These are phyloP conservation scores for Sphaerophoria rueppellii DNA, from an alignment of 2,888 invertebrate species.

Conservation along the genomic window DNA sequence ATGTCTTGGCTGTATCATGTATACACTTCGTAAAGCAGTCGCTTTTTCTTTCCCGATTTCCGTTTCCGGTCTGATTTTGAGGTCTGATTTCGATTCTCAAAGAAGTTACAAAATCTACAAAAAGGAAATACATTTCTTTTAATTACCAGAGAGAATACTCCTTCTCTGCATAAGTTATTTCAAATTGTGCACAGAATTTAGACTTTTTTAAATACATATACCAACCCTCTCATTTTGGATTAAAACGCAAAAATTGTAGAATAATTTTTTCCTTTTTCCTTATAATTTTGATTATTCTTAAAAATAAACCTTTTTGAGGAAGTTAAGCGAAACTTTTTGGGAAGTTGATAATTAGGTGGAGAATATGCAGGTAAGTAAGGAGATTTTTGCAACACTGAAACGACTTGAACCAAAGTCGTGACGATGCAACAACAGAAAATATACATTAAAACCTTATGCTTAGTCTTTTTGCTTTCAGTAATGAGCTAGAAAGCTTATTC, in stretches of 20 bases:
- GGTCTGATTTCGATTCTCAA: neutral
- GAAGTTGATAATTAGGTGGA: constrained; percentile 68
- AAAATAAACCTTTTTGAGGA: constrained; percentile 22
- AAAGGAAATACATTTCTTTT: constrained; percentile 66
- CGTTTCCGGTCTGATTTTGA: neutral
- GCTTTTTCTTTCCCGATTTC: constrained; percentile 3
- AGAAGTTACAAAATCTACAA: constrained; percentile 58
- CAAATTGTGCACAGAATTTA: constrained; percentile 40
- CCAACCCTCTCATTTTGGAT: constrained; percentile 24
- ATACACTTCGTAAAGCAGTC: neutral
- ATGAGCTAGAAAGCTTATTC: no score
- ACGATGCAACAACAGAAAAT: no score
- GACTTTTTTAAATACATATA: constrained; percentile 22
- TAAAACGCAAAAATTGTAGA: no score
- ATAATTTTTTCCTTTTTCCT: neutral
- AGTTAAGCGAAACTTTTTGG: constrained; percentile 32
- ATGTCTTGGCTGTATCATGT: neutral
- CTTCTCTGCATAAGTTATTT: constrained; percentile 50
- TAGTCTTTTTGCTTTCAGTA: no score
- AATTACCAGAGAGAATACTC: constrained; percentile 60
- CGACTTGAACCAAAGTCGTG: neutral
- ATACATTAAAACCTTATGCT: no score
- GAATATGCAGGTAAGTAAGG: constrained; percentile 70
- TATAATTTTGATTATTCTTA: constrained; percentile 49
- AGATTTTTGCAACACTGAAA: constrained; percentile 35